These are phyloP conservation scores for Stenotaenia linearis DNA, from an alignment of 2,888 invertebrate species.

Conservation along the genomic window DNA sequence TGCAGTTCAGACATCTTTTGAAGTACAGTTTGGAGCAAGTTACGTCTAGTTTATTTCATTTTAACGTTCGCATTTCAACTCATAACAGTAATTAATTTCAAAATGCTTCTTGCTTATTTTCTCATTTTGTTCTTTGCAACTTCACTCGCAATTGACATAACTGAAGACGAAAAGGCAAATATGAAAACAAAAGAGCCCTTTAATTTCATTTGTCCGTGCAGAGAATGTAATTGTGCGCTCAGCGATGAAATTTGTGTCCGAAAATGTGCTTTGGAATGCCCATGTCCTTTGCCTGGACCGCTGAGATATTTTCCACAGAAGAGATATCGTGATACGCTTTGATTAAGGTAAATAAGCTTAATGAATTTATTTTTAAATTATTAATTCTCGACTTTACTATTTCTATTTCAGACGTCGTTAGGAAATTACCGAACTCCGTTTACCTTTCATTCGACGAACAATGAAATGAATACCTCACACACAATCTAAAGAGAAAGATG, in stretches of 20 bases:
- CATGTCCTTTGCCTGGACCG: background rate
- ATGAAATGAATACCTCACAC: too few relatives aligned
- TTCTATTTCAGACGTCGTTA: background rate
- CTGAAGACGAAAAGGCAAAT: too few relatives aligned
- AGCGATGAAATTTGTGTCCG: background rate
- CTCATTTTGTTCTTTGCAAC: background rate
- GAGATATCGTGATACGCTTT: background rate
- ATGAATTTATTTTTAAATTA: background rate
- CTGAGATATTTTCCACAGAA: too few relatives aligned
- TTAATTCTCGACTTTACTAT: background rate
- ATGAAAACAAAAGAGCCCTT: background rate
- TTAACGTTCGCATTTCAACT: background rate
- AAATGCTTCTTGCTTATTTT: background rate
- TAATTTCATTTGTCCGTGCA: background rate
- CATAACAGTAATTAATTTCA: background rate
- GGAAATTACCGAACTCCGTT: too few relatives aligned
- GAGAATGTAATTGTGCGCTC: background rate
- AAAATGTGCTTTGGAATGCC: background rate
- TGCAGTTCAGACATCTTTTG: background rate
- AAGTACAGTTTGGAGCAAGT: too few relatives aligned
- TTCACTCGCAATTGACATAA: background rate
- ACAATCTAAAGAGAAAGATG: too few relatives aligned
- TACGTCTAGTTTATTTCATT: too few relatives aligned
- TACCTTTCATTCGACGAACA: too few relatives aligned
- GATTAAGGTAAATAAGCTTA: background rate